Evolutionary conservation across 1,140 invertebrate species (phyloP), one percentile per base, ranked within the genome.

Genomic region (Ylistrum balloti): DNA sequence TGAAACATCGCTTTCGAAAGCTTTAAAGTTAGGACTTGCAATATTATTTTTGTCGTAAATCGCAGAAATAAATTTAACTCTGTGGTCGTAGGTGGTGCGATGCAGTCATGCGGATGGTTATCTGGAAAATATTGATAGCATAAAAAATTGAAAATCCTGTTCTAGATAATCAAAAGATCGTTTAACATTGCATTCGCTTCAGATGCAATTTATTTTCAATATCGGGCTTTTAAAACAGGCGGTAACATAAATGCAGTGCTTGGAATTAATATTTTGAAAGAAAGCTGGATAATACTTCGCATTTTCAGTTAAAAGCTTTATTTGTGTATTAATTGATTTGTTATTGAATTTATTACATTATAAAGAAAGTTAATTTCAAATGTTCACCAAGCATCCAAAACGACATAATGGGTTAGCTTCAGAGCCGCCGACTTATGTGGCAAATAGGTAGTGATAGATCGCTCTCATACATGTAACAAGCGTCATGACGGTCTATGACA

Each of bases 121-220:
- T 28, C 22, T n/a, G 1, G 5, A 28, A 3, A 28, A 28, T 28
- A 74, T 74, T n/a, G 56, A 74, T 74, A 9, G 11, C n/a, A 45
- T 45, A 74, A 1, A 74, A 74, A 74, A 28, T 28, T 74, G 22
- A n/a, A 74, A 74, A 74, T 74, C n/a, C 0, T 74, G 56, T 74
- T 74, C n/a, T 0, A 74, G 56, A 74, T n/a, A n/a, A 28, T 28
- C 56, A 28, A 17, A 11, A 74, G 28, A 74, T 28, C 5, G 9
- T 28, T 74, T 3, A n/a, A 48, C 13, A 17, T 48, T 74, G 22
- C 22, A 74, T 11, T 74, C 13, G 56, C 56, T 74, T n/a, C 22
- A 28, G n/a, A n/a, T 74, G n/a, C 22, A 74, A n/a, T 74, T 28
- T 74, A n/a, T 74, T 74, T 74, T 74, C 56, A 48, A 48, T 48